phyloP scores from a whole-genome alignment of 1,140 invertebrate genomes.

The Lamellibrachia luymesi region DNA sequence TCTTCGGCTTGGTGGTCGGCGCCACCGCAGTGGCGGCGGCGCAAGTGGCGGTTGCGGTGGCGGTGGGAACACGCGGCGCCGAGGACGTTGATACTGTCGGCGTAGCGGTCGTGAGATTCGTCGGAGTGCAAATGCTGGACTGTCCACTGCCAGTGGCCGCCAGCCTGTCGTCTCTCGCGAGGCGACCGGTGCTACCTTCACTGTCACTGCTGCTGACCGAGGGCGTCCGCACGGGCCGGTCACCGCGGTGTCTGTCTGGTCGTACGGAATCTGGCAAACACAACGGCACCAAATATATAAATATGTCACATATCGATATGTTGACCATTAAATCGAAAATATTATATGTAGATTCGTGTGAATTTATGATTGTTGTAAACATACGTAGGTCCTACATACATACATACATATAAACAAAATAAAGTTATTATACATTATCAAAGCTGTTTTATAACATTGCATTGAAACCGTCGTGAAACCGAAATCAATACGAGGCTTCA shows the following conservation, averaged over 20 bases:
- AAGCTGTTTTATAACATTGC: neutral
- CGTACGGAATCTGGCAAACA: neutral
- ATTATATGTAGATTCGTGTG: too few species aligned
- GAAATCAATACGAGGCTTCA: neutral
- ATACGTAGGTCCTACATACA: too few species aligned
- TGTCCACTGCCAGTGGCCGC: neutral
- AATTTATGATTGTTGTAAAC: too few species aligned
- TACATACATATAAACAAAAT: neutral
- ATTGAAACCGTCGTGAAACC: neutral
- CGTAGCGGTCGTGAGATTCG: neutral
- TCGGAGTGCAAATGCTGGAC: neutral
- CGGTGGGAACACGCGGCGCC: neutral
- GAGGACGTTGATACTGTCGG: neutral
- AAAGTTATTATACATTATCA: neutral
- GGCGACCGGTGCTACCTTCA: neutral
- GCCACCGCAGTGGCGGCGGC: neutral
- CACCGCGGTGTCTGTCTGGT: neutral
- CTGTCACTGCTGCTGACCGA: neutral
- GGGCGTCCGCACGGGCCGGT: neutral
- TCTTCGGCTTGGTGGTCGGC: conserved; percentile 20
- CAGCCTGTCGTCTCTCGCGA: neutral
- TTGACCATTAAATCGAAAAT: too few species aligned
- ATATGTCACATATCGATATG: too few species aligned
- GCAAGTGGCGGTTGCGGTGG: neutral
- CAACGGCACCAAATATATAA: neutral